Conservation (phyloP, 1,140 invertebrate species). For the Akabosia matsudoensis region DNA sequence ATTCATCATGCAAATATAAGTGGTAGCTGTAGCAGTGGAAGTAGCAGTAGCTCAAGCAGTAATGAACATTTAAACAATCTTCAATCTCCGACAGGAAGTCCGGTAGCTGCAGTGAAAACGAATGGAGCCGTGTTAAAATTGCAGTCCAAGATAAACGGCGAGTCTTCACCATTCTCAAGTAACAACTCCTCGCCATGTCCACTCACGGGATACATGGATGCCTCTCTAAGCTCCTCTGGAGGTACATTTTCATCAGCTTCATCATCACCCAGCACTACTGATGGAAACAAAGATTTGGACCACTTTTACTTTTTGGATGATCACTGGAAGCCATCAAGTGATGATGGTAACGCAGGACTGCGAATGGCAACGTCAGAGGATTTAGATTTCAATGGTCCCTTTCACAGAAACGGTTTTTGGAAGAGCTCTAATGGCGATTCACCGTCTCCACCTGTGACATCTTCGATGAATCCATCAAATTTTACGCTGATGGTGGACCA, state of each 20-base stretch:
- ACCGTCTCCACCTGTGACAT: not conserved
- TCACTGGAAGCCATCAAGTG: conserved; percentile 38
- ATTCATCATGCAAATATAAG: not conserved
- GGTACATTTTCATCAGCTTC: not conserved
- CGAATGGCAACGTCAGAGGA: not conserved
- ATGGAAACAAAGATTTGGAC: conserved; percentile 2
- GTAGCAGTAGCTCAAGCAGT: not conserved
- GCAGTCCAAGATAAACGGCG: not conserved
- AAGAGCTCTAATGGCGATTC: not conserved
- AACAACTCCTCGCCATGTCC: not conserved
- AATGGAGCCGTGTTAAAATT: not conserved
- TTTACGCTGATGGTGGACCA: conserved; percentile 13
- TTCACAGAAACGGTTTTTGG: not conserved
- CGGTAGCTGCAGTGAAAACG: not conserved
- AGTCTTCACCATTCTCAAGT: not conserved
- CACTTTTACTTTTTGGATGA: conserved; percentile 46
- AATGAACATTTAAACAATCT: conserved; percentile 15
- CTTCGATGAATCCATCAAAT: not conserved
- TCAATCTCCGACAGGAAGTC: not conserved
- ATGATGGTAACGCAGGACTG: not conserved
- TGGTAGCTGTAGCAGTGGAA: not conserved
- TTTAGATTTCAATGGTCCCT: not conserved
- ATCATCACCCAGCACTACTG: not conserved
- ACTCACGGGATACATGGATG: too few relatives aligned
- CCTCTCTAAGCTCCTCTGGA: not conserved